A percentile compares a stretch with the other conserved stretches of the same genome.
phyloP scores from a whole-genome alignment of 2,797 vertebrate genomes.

The Ctenopoma kingsleyae region DNA sequence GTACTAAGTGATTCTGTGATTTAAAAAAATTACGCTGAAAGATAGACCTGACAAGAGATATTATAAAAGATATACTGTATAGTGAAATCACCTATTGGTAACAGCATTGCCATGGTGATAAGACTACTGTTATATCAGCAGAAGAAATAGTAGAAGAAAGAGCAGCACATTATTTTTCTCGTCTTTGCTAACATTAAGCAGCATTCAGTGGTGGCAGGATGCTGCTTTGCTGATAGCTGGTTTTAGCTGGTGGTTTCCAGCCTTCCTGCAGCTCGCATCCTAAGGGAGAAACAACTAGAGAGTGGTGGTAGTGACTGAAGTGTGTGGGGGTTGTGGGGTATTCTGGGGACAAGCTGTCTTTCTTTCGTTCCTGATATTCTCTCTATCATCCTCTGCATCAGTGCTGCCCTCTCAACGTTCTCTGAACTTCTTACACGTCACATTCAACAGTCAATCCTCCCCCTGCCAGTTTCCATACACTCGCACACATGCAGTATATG shows the following conservation, averaged over 20 bases:
- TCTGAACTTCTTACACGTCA: constrained; percentile 30
- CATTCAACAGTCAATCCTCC: not conserved
- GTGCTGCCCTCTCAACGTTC: constrained; percentile 18
- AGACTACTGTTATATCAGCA: constrained; percentile 11
- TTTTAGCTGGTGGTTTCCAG: constrained; percentile 51
- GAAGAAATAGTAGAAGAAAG: not conserved
- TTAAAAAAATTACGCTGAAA: not conserved
- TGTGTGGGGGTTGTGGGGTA: constrained; percentile 30
- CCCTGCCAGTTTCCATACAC: not conserved
- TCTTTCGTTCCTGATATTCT: constrained; percentile 22
- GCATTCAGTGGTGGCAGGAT: constrained; percentile 36
- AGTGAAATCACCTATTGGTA: constrained; percentile 12
- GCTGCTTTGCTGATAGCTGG: constrained; percentile 41
- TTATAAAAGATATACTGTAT: not conserved
- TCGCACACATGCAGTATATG: constrained; percentile 6
- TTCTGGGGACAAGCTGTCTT: constrained; percentile 54
- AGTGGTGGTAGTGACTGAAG: constrained; percentile 25
- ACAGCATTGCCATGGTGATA: constrained; percentile 21
- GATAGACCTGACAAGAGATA: not conserved
- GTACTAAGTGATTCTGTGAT: not conserved
- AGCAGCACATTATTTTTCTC: constrained; percentile 12
- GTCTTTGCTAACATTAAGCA: constrained; percentile 34
- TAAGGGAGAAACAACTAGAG: constrained; percentile 26
- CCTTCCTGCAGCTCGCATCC: constrained; percentile 33
- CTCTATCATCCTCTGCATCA: constrained; percentile 32